phyloP scores from a whole-genome alignment of 1,140 invertebrate genomes.

The Drosophila gunungcola region DNA sequence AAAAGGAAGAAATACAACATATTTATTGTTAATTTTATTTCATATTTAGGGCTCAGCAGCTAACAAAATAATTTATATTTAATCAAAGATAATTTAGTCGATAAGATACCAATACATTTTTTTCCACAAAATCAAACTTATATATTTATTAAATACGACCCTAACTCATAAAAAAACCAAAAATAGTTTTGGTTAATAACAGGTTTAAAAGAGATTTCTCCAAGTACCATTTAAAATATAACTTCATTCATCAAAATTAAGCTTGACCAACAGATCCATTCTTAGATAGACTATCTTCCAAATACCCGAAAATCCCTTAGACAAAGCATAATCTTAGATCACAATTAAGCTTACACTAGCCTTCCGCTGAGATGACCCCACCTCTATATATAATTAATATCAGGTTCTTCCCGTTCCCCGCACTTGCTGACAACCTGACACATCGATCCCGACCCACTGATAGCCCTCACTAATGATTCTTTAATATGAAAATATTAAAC shows the following conservation, averaged over 20 bases:
- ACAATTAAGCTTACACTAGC: slow-evolving; percentile 39
- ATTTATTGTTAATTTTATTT: too few relatives aligned
- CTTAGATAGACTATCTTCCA: slow-evolving; percentile 8
- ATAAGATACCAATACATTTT: too few relatives aligned
- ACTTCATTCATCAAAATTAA: slow-evolving; percentile 22
- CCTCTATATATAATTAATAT: slow-evolving; percentile 28
- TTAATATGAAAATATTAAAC: slow-evolving; percentile 58
- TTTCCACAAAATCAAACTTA: too few relatives aligned
- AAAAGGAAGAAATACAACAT: too few relatives aligned
- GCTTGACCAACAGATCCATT: slow-evolving; percentile 2
- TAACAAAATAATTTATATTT: too few relatives aligned
- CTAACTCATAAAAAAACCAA: too few relatives aligned
- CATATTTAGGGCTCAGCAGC: too few relatives aligned
- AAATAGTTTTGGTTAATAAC: background rate
- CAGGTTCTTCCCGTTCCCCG: slow-evolving; percentile 9
- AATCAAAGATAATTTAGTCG: too few relatives aligned
- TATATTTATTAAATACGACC: too few relatives aligned
- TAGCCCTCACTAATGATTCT: slow-evolving; percentile 45
- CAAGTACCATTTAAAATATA: background rate
- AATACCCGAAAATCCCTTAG: background rate
- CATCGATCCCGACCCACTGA: slow-evolving; percentile 33
- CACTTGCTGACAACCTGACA: slow-evolving; percentile 60
- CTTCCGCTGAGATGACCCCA: slow-evolving; percentile 41
- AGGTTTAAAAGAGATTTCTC: background rate
- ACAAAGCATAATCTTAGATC: background rate